Conservation (phyloP, 2,888 invertebrate species). For the Sepioteuthis lessoniana region DNA sequence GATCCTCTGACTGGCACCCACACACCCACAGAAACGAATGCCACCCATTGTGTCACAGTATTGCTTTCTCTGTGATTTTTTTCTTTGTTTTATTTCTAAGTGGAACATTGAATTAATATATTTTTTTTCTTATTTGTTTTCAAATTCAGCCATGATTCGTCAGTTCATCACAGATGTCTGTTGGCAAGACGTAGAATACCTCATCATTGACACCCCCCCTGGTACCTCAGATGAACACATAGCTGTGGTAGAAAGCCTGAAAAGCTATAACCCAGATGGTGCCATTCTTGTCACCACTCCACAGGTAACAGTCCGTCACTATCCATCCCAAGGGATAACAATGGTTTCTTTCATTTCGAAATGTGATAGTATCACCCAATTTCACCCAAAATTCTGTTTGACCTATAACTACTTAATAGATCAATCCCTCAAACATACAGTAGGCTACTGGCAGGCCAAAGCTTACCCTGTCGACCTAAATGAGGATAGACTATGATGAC, state of each 20-base stretch:
- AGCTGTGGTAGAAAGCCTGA: slow-evolving; percentile 84
- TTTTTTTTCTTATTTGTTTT: slow-evolving; percentile 5
- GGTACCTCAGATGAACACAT: slow-evolving; percentile 97
- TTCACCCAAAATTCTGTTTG: too few relatives aligned
- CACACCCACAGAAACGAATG: too few relatives aligned
- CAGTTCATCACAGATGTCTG: slow-evolving; percentile 96
- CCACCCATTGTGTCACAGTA: too few relatives aligned
- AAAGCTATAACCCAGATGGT: slow-evolving; percentile 79
- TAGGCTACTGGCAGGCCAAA: too few relatives aligned
- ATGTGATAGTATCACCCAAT: too few relatives aligned
- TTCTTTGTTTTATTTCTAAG: not conserved
- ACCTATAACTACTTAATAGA: too few relatives aligned
- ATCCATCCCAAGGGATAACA: too few relatives aligned
- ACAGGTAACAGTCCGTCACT: slow-evolving; percentile 82
- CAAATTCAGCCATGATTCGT: slow-evolving; percentile 85
- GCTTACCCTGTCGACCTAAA: too few relatives aligned
- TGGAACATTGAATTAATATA: not conserved
- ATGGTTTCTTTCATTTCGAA: too few relatives aligned
- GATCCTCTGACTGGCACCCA: too few relatives aligned
- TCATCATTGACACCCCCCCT: slow-evolving; percentile 95
- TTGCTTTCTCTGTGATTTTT: not conserved
- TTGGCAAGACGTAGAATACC: slow-evolving; percentile 92
- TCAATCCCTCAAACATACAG: too few relatives aligned
- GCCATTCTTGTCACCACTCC: slow-evolving; percentile 95
- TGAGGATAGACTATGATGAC: too few relatives aligned